Conservation (phyloP, 2,888 invertebrate species). For the Parascotia fuliginaria region DNA sequence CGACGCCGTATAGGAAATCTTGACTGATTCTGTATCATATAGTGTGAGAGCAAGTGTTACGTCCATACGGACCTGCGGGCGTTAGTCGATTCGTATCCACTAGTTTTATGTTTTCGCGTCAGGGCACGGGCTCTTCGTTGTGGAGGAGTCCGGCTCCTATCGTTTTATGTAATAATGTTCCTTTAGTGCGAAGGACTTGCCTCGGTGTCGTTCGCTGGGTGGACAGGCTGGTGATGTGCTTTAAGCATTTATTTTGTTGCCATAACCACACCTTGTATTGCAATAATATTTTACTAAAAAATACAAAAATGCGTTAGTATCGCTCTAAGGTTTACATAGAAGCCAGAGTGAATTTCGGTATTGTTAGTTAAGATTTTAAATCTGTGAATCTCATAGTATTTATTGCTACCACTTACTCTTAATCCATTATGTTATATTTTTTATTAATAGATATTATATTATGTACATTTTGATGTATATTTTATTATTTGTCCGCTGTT, state of each 20-base stretch:
- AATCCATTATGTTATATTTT: conserved; percentile 83
- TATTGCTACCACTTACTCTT: conserved; percentile 84
- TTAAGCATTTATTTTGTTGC: conserved; percentile 87
- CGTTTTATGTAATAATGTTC: conserved; percentile 78
- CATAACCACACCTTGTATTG: conserved; percentile 85
- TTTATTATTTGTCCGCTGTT: conserved; percentile 81
- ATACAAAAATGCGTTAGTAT: conserved; percentile 79
- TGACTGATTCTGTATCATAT: conserved; percentile 85
- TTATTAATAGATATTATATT: conserved; percentile 83
- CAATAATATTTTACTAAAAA: conserved; percentile 86
- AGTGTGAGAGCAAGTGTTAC: conserved; percentile 84
- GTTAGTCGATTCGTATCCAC: conserved; percentile 83
- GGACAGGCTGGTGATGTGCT: conserved; percentile 85
- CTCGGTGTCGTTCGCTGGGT: conserved; percentile 77
- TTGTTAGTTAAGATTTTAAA: conserved; percentile 85
- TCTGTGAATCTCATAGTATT: conserved; percentile 86
- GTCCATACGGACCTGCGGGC: conserved; percentile 76
- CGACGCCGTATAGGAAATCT: conserved; percentile 67
- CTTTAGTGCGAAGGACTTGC: conserved; percentile 82
- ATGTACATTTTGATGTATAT: conserved; percentile 86
- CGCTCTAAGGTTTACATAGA: conserved; percentile 79
- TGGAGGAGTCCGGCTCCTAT: conserved; percentile 71
- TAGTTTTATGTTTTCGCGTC: conserved; percentile 80
- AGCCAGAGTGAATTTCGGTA: conserved; percentile 79
- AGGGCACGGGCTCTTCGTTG: conserved; percentile 68